Conservation (phyloP, 2,888 invertebrate species). For the Seira musarum region DNA sequence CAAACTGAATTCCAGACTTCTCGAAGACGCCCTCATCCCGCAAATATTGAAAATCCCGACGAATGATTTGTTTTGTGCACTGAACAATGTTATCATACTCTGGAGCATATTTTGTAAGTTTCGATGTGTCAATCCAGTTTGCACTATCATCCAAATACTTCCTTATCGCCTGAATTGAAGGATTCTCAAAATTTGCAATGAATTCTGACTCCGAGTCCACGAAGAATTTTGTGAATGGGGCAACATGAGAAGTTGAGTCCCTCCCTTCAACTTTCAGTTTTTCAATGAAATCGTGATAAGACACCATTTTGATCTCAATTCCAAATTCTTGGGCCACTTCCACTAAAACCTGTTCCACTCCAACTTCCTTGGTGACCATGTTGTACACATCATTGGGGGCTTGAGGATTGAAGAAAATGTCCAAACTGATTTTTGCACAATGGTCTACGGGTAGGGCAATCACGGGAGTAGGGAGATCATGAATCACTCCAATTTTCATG, state of each 20-base stretch:
- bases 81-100: no score
- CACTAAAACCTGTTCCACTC: constrained; percentile 34
- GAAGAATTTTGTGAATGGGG: no score
- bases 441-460: constrained; percentile 24
- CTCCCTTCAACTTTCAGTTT: constrained; percentile 15
- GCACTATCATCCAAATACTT: no score
- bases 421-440: constrained; percentile 1
- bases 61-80: neutral
- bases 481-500: constrained; percentile 40
- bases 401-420: constrained; percentile 30
- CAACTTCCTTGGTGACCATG: neutral
- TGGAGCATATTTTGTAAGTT: neutral
- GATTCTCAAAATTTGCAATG: no score
- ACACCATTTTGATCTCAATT: constrained; percentile 17
- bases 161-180: no score
- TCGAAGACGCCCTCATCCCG: constrained; percentile 34
- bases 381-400: constrained; percentile 32
- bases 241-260: constrained; percentile 20
- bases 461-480: neutral
- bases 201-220: no score
- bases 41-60: constrained; percentile 41
- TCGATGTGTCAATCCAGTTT: neutral
- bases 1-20: constrained; percentile 43
- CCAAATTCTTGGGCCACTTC: constrained; percentile 28
- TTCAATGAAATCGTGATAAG: constrained; percentile 5